Conservation (phyloP, 2,797 vertebrate species). For the Pseudomugil tenellus region DNA sequence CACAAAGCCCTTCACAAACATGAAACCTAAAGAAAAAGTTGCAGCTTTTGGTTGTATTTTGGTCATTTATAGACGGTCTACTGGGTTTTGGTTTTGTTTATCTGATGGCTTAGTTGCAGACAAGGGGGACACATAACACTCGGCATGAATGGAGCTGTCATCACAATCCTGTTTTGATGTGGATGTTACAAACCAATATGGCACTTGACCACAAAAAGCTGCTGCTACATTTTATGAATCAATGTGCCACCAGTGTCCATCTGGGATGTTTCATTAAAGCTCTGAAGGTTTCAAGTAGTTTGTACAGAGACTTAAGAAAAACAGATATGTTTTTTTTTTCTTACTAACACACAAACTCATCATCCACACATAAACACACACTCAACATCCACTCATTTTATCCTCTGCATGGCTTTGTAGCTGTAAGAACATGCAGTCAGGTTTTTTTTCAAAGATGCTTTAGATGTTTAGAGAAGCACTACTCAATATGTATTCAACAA, state of each 20-base stretch:
- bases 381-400: conserved; percentile 59
- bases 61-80: conserved; percentile 73
- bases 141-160: conserved; percentile 65
- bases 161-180: conserved; percentile 33
- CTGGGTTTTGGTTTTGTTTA: conserved; percentile 70
- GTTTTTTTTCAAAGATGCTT: conserved; percentile 59
- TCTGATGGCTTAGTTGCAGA: conserved; percentile 69
- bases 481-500: conserved; percentile 71
- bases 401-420: conserved; percentile 75
- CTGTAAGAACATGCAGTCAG: conserved; percentile 64
- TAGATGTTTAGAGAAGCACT: conserved; percentile 67
- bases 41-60: conserved; percentile 83
- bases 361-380: conserved; percentile 29
- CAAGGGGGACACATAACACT: conserved; percentile 63
- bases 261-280: conserved; percentile 83
- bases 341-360: conserved; percentile 39
- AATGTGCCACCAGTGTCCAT: conserved; percentile 65
- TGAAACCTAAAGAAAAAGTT: conserved; percentile 56
- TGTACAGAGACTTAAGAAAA: conserved; percentile 69
- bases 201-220: conserved; percentile 54
- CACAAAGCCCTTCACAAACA: conserved; percentile 51
- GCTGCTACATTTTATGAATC: conserved; percentile 61
- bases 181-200: conserved; percentile 31
- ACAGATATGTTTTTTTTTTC: conserved; percentile 31
- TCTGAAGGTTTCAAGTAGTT: conserved; percentile 85